Conservation (phyloP, 2,113 vertebrate genomes). For the Orthonyx spaldingii region DNA sequence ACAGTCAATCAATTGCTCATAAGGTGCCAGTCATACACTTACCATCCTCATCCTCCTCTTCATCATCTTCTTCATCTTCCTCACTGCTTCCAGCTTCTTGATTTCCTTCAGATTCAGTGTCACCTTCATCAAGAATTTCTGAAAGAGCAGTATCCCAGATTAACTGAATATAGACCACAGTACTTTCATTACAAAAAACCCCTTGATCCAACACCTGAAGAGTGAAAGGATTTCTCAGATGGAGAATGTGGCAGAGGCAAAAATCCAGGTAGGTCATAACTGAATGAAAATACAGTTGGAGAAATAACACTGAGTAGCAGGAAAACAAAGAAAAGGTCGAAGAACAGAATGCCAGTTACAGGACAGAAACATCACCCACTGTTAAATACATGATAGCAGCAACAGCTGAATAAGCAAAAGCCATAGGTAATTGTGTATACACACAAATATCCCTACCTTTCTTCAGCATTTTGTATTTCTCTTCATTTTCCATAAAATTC, state of each 20-base stretch:
- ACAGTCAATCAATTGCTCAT: neutral
- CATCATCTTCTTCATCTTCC: constrained; percentile 83
- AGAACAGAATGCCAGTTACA: neutral
- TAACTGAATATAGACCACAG: neutral
- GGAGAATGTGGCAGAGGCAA: neutral
- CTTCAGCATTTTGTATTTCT: constrained; percentile 94
- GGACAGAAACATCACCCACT: neutral
- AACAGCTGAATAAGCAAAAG: neutral
- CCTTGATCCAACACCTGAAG: neutral
- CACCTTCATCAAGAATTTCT: constrained; percentile 98
- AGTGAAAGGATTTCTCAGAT: neutral
- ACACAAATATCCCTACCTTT: constrained; percentile 71
- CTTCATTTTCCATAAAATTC: constrained; percentile 92
- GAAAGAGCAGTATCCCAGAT: constrained; percentile 2
- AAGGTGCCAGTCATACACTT: neutral
- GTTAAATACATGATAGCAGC: neutral
- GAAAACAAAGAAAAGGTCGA: neutral
- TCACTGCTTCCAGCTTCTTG: constrained; percentile 86
- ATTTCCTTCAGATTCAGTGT: constrained; percentile 85
- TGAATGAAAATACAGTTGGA: neutral
- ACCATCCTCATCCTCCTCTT: constrained; percentile 80
- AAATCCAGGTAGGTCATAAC: neutral
- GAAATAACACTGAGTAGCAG: neutral
- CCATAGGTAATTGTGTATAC: accelerated
- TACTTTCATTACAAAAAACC: neutral